Base-by-base conservation (phyloP, 2,113 vertebrate genomes). In the Amphiprion ocellaris region DNA sequence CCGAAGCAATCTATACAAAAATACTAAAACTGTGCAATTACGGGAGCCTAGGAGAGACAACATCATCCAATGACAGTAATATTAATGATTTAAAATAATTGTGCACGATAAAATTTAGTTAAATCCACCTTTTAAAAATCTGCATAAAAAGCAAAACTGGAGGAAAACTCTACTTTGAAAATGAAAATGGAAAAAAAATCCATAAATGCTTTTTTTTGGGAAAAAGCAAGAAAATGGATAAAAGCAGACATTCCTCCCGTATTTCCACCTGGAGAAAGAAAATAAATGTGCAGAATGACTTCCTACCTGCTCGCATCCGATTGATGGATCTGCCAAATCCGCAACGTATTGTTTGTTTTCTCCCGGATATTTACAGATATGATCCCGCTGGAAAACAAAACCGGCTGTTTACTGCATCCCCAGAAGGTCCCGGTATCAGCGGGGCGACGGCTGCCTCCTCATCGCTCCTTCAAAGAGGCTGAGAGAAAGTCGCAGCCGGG, bases 281-380 rank as follows among this genome's bases (percentile, higher is more conserved):
- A 46, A 24, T 33, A 55, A 61, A 4, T 75, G 23, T 9, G 59
- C 14, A 44, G 30, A 67, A 60, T 19, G 41, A 50, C 71, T 68
- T 79, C 91, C 69, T 95, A 95, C 95, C 95, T 95, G 92, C 90
- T 92, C 85, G 85, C 94, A 94, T 94, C 89, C 92, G 90, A 93
- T 85, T 89, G 84, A 91, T 91, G 84, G 85, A 89, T 84, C 59
- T 60, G 67, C 76, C 75, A 90, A 91, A 87, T 92, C 91, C 89
- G 84, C 81, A 78, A 26, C 50, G 83, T 85, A 50, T 86, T 90
- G 79, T 86, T 84, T 85, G 72, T 72, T 86, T 74, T 52, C 33
- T 37, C 72, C 52, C 52, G 69, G 62, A 81, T 58, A 81, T 53
- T 77, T 39, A 90, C 84, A 93, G 83, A 82, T 83, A 85, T 64